phyloP scores from a whole-genome alignment of 2,888 invertebrate species.

The Chloroclysta siterata region DNA sequence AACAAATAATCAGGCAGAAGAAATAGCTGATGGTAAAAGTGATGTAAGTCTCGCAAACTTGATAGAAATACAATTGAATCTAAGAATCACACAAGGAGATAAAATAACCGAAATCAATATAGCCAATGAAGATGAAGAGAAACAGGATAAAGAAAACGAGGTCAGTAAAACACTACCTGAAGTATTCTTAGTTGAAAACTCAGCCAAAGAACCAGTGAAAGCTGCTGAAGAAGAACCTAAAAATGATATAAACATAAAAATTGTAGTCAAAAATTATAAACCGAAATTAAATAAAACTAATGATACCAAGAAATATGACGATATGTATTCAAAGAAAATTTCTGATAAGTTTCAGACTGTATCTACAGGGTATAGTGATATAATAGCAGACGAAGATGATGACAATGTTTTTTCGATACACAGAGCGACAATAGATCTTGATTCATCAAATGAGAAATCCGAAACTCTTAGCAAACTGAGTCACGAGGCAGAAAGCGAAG shows the following conservation, averaged over 20 bases:
- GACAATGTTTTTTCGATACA: conserved; percentile 58
- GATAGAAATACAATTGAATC: conserved; percentile 68
- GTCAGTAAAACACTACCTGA: conserved; percentile 48
- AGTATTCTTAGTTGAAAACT: conserved; percentile 54
- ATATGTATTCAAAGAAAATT: conserved; percentile 60
- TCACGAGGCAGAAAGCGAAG: conserved; percentile 30
- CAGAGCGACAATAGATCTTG: conserved; percentile 56
- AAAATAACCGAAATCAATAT: conserved; percentile 59
- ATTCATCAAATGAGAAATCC: conserved; percentile 49
- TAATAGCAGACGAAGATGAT: conserved; percentile 42
- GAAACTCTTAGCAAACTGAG: conserved; percentile 35
- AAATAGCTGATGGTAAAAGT: conserved; percentile 46
- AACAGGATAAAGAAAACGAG: conserved; percentile 21
- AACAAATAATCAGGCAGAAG: conserved; percentile 40
- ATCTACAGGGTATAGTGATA: conserved; percentile 63
- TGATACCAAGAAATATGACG: conserved; percentile 36
- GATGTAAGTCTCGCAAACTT: conserved; percentile 58
- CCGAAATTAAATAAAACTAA: conserved; percentile 45
- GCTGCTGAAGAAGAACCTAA: conserved; percentile 47
- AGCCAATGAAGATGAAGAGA: conserved; percentile 46
- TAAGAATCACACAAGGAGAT: conserved; percentile 63
- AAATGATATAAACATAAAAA: conserved; percentile 67
- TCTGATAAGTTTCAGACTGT: conserved; percentile 67
- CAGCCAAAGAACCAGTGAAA: conserved; percentile 36
- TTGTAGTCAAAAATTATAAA: conserved; percentile 64